Conservation (phyloP, 23 tunicate genomes). For the Styela clava region DNA sequence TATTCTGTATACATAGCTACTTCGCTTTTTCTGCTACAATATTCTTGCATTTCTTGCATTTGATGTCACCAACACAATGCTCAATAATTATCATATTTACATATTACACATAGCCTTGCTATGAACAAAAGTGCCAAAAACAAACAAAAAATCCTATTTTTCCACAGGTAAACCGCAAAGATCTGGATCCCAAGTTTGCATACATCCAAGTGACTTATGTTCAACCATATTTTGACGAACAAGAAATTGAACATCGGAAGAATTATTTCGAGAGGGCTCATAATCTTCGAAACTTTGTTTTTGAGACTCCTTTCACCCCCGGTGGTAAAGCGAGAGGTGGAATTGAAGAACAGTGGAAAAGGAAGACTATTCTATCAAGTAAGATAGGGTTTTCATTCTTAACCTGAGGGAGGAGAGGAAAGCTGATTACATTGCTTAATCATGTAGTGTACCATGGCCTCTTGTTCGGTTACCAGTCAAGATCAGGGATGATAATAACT, state of each 20-base stretch:
- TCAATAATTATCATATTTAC: too few species aligned
- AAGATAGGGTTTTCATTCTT: constrained; percentile 20
- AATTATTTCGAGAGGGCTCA: constrained; percentile 84
- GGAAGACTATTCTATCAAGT: constrained; percentile 93
- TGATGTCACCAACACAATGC: too few species aligned
- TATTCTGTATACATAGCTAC: too few species aligned
- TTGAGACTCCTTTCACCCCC: constrained; percentile 95
- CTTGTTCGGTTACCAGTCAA: too few species aligned
- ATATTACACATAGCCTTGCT: too few species aligned
- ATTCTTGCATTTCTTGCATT: too few species aligned
- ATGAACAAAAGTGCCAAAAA: too few species aligned
- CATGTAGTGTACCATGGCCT: too few species aligned
- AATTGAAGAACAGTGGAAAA: constrained; percentile 94
- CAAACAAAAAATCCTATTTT: not conserved
- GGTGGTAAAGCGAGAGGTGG: constrained; percentile 91
- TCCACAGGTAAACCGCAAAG: constrained; percentile 64
- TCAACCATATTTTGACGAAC: constrained; percentile 92
- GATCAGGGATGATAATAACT: too few species aligned
- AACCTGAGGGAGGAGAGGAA: too few species aligned
- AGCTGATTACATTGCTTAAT: too few species aligned
- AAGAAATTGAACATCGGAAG: constrained; percentile 51
- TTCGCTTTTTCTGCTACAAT: too few species aligned
- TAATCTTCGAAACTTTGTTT: constrained; percentile 71
- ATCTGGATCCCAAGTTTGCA: constrained; percentile 78
- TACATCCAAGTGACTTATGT: constrained; percentile 99